A percentile compares a stretch with the other conserved stretches of the same genome.
phyloP scores from a whole-genome alignment of 2,888 invertebrate species.

The Acanthosoma haemorrhoidale region DNA sequence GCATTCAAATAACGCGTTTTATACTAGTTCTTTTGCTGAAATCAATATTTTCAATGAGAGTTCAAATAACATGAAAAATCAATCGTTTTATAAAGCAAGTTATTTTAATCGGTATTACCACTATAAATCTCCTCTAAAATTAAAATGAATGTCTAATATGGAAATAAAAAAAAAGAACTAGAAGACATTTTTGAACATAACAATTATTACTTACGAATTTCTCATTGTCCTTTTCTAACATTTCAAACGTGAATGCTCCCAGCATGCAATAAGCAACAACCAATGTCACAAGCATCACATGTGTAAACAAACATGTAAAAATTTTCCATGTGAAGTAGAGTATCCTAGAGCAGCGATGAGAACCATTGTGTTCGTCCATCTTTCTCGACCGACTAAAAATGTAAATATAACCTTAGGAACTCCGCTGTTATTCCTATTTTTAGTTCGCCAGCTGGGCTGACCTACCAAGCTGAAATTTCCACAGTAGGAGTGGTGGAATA shows the following conservation, averaged over 20 bases:
- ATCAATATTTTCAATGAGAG: no score
- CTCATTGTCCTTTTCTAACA: slow-evolving; percentile 69
- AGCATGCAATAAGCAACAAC: slow-evolving; percentile 86
- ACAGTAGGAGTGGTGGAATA: no score
- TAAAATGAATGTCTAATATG: no score
- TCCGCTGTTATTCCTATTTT: not conserved
- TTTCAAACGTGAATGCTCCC: slow-evolving; percentile 78
- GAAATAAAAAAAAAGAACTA: no score
- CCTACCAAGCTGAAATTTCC: no score
- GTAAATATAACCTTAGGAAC: not conserved
- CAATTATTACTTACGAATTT: slow-evolving; percentile 57
- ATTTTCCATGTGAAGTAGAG: slow-evolving; percentile 71
- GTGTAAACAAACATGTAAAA: slow-evolving; percentile 79
- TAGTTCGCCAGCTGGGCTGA: not conserved
- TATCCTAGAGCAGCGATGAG: slow-evolving; percentile 52
- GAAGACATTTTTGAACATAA: no score
- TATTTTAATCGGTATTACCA: no score
- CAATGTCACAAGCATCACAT: slow-evolving; percentile 77
- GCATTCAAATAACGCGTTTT: no score
- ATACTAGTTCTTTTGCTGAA: no score
- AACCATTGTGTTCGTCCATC: slow-evolving; percentile 43
- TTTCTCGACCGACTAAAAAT: not conserved
- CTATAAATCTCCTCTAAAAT: no score
- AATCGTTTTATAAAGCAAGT: no score
- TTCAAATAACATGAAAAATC: no score